Conservation (phyloP, 30 jellyfish, hydroid and myxozoan genomes). For the Mastigias papua region DNA sequence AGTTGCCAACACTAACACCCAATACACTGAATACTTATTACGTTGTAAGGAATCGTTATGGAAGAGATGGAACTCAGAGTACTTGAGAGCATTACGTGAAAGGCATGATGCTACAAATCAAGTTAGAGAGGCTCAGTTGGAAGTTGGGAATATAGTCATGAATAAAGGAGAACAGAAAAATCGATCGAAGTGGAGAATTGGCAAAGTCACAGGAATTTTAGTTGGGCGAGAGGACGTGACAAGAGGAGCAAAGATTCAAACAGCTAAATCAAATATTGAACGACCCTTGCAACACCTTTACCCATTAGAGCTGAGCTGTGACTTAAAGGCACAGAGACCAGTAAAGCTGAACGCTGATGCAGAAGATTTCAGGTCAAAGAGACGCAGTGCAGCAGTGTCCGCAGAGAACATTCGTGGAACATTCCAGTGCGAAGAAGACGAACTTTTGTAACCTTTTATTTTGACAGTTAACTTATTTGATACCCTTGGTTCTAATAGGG, state of each 20-base stretch:
- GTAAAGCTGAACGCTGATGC: constrained; percentile 17
- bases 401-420: constrained; percentile 31
- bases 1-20: constrained; percentile 49
- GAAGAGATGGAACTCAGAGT: constrained; percentile 82
- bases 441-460: not conserved
- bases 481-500: too few species aligned
- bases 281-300: constrained; percentile 21
- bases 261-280: not conserved
- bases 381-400: constrained; percentile 47
- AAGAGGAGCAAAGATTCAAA: not conserved
- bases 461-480: too few species aligned
- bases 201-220: constrained; percentile 3
- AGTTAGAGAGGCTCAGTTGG: constrained; percentile 5
- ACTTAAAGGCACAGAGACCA: too few species aligned
- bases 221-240: not conserved
- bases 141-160: constrained; percentile 60
- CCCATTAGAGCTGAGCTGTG: constrained; percentile 40
- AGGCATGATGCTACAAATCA: not conserved
- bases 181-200: constrained; percentile 44
- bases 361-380: constrained; percentile 50
- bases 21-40: constrained; percentile 51
- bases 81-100: not conserved
- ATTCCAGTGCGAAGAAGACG: constrained; percentile 38
- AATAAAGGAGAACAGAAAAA: constrained; percentile 64
- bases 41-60: constrained; percentile 51